These are phyloP conservation scores for Myotis lucifugus DNA, from an alignment of 2,113 vertebrate species.

Conservation along the genomic window DNA sequence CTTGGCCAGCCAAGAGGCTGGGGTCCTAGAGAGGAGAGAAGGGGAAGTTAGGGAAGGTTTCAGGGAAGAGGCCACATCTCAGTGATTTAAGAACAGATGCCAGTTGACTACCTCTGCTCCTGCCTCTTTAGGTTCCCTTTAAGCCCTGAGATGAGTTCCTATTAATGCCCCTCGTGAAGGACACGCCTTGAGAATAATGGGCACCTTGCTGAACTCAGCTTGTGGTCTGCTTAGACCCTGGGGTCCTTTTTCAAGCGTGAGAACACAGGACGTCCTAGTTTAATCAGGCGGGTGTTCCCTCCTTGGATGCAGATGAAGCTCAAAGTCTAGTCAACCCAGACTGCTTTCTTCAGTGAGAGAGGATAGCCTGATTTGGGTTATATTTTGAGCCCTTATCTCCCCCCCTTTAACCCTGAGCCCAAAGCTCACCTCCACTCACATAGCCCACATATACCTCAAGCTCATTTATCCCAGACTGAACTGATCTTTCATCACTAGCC, in stretches of 20 bases:
- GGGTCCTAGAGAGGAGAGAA: background rate
- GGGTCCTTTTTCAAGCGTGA: background rate
- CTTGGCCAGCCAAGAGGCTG: background rate
- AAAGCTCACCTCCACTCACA: background rate
- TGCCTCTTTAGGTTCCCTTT: background rate
- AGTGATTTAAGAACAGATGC: background rate
- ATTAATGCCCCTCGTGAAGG: rapidly evolving
- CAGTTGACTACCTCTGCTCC: background rate
- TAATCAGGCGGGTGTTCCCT: background rate
- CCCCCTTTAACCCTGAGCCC: background rate
- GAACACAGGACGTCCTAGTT: background rate
- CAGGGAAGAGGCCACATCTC: background rate
- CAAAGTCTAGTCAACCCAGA: background rate
- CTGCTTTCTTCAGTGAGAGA: background rate
- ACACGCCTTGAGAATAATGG: background rate
- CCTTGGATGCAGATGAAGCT: background rate
- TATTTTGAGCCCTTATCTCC: background rate
- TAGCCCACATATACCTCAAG: background rate
- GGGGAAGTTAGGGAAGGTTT: background rate
- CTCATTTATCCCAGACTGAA: background rate
- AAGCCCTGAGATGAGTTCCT: background rate
- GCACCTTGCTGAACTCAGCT: background rate
- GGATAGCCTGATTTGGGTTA: background rate
- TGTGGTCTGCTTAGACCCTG: background rate
- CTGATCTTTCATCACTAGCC: background rate